Evolutionary conservation across 2,888 invertebrate species (phyloP), one percentile per base, ranked within the genome.

Genomic region (Keiferia lycopersicella): DNA sequence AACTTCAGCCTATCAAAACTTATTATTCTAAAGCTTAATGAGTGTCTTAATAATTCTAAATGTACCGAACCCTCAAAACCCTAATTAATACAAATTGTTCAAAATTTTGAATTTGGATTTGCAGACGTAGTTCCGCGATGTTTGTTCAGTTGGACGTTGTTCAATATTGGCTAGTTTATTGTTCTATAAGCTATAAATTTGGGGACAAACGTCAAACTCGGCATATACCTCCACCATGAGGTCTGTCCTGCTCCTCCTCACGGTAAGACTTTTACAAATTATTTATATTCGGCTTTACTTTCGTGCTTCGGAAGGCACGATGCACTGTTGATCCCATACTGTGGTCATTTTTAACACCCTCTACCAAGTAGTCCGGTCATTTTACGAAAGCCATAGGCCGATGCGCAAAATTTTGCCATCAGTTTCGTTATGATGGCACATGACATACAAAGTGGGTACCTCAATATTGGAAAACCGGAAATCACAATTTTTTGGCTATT

Each of bases 211-310:
- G 3, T n/a, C 4, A 45, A 45, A n/a, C 16, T 1, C 16, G 45
- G 45, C 45, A 45, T 45, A 45, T 45, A 45, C 45, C 45, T 45
- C 45, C n/a, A 6, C n/a, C n/a, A 45, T 45, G 45, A 45, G 45
- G 45, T 45, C 45, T 45, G 45, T 45, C 45, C n/a, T 45, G n/a
- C 45, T 45, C 16, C 16, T 45, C 16, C 8, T 45, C 16, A 45
- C 45, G 45, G 45, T 45, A 45, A 45, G 45, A 45, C 45, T 16
- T 45, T 7, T 45, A 16, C 2, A 45, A 45, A 45, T 45, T 41
- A 14, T 41, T 45, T 41, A 14, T 41, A 14, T 41, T 14, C 41
- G 41, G 41, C 14, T 12, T n/a, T 14, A 3, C 1, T 41, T 41
- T 1, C 41, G 41, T 41, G 41, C 41, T 41, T 41, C 41, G 41